Base-by-base conservation (phyloP, 2,113 vertebrate species). In the Pipa parva region DNA sequence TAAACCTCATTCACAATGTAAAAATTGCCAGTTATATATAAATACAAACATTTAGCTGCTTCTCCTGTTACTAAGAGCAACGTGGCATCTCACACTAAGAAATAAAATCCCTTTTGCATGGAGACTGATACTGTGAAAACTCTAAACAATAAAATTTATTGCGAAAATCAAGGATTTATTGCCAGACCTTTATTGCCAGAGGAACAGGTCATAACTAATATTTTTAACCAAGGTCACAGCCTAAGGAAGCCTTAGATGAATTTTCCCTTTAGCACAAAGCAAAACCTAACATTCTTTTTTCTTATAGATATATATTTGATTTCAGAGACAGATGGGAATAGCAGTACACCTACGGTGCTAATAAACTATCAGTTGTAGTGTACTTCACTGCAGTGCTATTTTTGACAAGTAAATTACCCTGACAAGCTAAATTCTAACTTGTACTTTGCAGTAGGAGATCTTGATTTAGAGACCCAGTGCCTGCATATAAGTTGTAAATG, bases 221-320 rank as follows among this genome's bases (percentile, higher is more conserved):
- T 70, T 54, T 70, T 28, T 61, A 58, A 61, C 66, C 66, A 70
- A 70, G 66, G 66, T 70, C 58, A 61, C 22, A 45, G 66, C 58
- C 42, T 18, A 20, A 18, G 42, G 25, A 70, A 61, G 46, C 33
- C 66, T 61, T 61, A 24, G 26, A 70, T 61, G 52, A 60, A 70
- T 70, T 37, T 31, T 58, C 57, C 57, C 58, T 15, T 9, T 52
- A 49, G 66, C 58, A 28, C 21, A 51, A 29, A 37, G 49, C 46
- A 59, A 21, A 70, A 33, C 31, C 60, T 17, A 20, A 21, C 36
- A 36, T 7, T 49, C 22, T 59, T 61, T 25, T 21, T 49, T 48
- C 8, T 26, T 26, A 25, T 51, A 59, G 22, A 59, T 36, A 27
- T 60, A 60, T 25, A 60, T 60, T 54, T 69, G 25, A 46, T 60